Evolutionary conservation across 2,797 vertebrate genomes (phyloP).

Genomic region (Vultur gryphus): DNA sequence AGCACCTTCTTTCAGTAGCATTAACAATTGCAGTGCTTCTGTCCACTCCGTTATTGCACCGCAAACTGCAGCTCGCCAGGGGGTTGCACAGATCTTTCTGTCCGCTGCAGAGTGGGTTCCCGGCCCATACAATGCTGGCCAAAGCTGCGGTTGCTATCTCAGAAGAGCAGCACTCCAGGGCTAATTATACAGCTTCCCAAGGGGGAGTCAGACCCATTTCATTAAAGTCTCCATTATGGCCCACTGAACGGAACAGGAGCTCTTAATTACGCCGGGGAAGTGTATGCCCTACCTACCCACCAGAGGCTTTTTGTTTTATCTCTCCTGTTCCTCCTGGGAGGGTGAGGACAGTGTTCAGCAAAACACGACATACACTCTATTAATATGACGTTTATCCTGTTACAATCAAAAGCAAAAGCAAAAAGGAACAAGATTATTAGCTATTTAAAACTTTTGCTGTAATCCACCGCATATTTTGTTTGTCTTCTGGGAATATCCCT

Average conservation of each 20-base stretch:
- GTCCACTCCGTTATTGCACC: rapidly evolving
- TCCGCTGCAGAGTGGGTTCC: background rate
- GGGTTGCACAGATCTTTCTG: background rate
- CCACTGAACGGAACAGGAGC: background rate
- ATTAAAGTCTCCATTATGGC: conserved; percentile 3
- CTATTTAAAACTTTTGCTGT: background rate
- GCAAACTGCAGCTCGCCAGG: background rate
- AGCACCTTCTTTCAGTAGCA: background rate
- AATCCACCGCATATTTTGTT: background rate
- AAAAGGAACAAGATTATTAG: background rate
- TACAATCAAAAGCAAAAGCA: background rate
- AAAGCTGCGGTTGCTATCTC: background rate
- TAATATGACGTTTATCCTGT: background rate
- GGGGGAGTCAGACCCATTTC: background rate
- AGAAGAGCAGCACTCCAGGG: background rate
- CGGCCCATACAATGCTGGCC: background rate
- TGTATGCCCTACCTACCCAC: background rate
- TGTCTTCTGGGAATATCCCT: background rate
- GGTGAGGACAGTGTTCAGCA: background rate
- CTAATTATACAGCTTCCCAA: background rate
- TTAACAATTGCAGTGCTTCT: background rate
- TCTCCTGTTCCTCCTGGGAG: background rate
- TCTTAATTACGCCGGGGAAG: background rate
- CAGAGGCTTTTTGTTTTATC: background rate
- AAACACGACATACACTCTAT: background rate